Evolutionary conservation across 2,113 vertebrate species (phyloP), one percentile per base, ranked within the genome.

Genomic region (Scartelaos histophorus): DNA sequence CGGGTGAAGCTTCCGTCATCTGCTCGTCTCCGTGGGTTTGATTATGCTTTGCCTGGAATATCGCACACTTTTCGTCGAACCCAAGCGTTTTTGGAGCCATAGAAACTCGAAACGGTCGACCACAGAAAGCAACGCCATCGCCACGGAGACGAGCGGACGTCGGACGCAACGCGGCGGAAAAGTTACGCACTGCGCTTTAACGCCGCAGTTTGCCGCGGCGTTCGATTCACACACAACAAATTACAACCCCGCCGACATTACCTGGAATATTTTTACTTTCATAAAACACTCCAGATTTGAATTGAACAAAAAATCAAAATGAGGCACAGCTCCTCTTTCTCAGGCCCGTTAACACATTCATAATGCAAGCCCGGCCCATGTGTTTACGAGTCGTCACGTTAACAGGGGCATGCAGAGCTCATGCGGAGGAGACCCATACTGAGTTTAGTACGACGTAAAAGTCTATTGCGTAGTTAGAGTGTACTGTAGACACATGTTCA

Each of bases 281-380:
- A 49, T 83, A 68, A 81, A 84, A 83, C 80, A 83, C 54, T 47
- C 19, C 45, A 47, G n/a, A 66, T 12, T 47, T 47, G 13, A 16
- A 47, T 3, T 19, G 21, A 45, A 43, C 61, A 77, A 76, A 70
- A 60, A 79, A 87, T 70, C 71, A 67, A 82, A 82, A 82, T 71
- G 54, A 90, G 87, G 88, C 89, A 89, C 84, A 70, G 75, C 78
- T 80, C 81, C 64, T 57, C 69, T 84, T 82, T 70, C 21, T 10
- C 65, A 57, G 69, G 74, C 66, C 66, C 61, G 69, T 87, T 86
- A 88, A 87, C 88, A 92, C 86, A 90, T 88, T 91, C 87, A 90
- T 88, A 90, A 90, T 87, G 85, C 87, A 85, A 56, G 66, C 81
- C 67, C 64, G 61, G 68, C 74, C 69, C 75, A 80, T 83, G 82